Evolutionary conservation across 30 jellyfish, hydroid and myxozoan species (phyloP).

Genomic region (Aurelia sp.): DNA sequence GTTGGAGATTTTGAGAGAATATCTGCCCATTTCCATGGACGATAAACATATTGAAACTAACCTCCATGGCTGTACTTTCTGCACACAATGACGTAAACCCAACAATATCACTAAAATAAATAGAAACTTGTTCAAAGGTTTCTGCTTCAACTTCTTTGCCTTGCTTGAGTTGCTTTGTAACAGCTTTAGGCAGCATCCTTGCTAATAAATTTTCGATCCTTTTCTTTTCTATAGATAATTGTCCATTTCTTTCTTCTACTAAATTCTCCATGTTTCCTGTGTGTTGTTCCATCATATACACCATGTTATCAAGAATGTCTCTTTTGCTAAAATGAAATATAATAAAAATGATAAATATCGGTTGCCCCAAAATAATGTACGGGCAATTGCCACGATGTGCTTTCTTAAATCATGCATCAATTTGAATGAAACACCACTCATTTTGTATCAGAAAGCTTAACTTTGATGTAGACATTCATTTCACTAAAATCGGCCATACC

Average conservation of each 20-base stretch:
- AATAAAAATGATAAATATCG: no score
- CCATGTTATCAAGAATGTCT: constrained; percentile 79
- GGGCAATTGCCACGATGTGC: no score
- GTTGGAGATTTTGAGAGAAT: neutral
- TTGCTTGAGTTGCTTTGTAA: constrained; percentile 75
- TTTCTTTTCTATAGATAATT: constrained; percentile 75
- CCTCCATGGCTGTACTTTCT: constrained; percentile 87
- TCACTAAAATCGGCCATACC: no score
- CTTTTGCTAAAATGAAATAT: constrained; percentile 52
- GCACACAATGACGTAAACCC: constrained; percentile 93
- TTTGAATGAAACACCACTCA: no score
- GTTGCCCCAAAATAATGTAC: no score
- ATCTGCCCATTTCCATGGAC: neutral
- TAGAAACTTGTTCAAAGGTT: constrained; percentile 86
- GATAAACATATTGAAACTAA: neutral
- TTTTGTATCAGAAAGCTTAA: no score
- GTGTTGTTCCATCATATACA: constrained; percentile 88
- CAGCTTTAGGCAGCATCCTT: constrained; percentile 85
- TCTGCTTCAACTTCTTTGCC: constrained; percentile 96
- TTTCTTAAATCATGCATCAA: no score
- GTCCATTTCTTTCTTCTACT: constrained; percentile 78
- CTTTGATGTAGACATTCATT: no score
- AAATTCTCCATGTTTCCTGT: constrained; percentile 74
- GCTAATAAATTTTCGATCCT: constrained; percentile 69
- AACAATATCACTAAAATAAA: constrained; percentile 91